Conservation (phyloP, 2,797 vertebrate genomes). For the Poeciliopsis infans region DNA sequence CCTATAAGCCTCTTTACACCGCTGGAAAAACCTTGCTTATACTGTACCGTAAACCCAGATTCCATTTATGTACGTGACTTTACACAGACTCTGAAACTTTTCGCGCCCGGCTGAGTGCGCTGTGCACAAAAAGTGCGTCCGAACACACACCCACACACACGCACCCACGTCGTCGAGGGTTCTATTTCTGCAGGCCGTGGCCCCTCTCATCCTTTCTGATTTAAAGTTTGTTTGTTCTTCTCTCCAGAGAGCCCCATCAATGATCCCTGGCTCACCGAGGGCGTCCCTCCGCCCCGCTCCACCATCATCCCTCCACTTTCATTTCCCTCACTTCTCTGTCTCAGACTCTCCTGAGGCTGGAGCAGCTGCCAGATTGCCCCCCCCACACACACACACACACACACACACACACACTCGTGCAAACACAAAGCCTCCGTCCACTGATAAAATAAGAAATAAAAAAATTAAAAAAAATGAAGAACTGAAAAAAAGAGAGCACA, state of each 20-base stretch:
- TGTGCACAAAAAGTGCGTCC: slow-evolving; percentile 44
- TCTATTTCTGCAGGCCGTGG: slow-evolving; percentile 76
- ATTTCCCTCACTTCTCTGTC: slow-evolving; percentile 74
- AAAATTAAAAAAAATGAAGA: slow-evolving; percentile 15
- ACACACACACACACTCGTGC: slow-evolving; percentile 1
- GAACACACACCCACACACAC: slow-evolving; percentile 35
- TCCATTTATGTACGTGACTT: slow-evolving; percentile 73
- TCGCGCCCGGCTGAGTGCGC: slow-evolving; percentile 69
- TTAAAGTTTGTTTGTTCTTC: slow-evolving; percentile 83
- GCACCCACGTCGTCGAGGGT: slow-evolving; percentile 44
- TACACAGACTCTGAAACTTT: slow-evolving; percentile 68
- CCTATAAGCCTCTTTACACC: slow-evolving; percentile 74
- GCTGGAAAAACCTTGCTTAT: slow-evolving; percentile 62
- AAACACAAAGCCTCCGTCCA: slow-evolving; percentile 19
- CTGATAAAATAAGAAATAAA: slow-evolving; percentile 22
- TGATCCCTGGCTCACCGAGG: slow-evolving; percentile 77
- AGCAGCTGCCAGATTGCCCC: slow-evolving; percentile 55
- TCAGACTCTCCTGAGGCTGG: slow-evolving; percentile 62
- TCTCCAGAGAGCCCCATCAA: slow-evolving; percentile 76
- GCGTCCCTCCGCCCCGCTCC: slow-evolving; percentile 49
- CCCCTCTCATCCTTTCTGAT: slow-evolving; percentile 79
- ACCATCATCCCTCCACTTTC: slow-evolving; percentile 77
- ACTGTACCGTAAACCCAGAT: slow-evolving; percentile 65
- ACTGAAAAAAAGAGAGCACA: slow-evolving; percentile 11
- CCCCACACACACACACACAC: too few species aligned